phyloP scores from a whole-genome alignment of 2,888 invertebrate species.

The Smittia aterrima region DNA sequence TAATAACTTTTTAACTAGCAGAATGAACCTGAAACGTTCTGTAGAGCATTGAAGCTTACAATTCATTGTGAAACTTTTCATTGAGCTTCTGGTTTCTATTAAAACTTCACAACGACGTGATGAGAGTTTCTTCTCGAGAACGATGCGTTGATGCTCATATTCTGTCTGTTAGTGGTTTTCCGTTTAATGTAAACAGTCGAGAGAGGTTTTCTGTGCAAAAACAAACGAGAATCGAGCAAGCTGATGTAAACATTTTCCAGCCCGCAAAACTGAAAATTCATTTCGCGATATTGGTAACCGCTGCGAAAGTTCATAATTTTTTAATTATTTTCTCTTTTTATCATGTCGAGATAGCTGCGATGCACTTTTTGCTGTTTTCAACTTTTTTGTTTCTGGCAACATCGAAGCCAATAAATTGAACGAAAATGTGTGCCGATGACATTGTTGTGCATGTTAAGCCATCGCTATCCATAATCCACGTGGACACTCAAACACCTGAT shows the following conservation, averaged over 20 bases:
- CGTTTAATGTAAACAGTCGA: conserved; percentile 1
- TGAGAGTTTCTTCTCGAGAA: too few species aligned
- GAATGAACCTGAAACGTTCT: too few species aligned
- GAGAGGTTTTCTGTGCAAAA: conserved; percentile 1
- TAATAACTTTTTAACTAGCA: too few species aligned
- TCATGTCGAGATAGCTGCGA: neutral
- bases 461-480: neutral
- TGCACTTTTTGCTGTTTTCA: too few species aligned
- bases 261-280: neutral
- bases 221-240: neutral
- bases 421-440: neutral
- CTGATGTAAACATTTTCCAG: conserved; percentile 10
- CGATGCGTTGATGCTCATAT: neutral
- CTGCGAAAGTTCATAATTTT: conserved; percentile 1
- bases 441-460: neutral
- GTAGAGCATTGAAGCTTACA: too few species aligned
- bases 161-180: neutral
- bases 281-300: neutral
- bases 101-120: too few species aligned
- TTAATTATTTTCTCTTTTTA: neutral
- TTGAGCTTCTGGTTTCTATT: too few species aligned
- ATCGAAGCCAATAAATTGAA: neutral
- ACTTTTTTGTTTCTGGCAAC: neutral
- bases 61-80: too few species aligned
- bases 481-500: neutral